Conservation (phyloP, 2,797 vertebrate species). For the Myotis myotis region DNA sequence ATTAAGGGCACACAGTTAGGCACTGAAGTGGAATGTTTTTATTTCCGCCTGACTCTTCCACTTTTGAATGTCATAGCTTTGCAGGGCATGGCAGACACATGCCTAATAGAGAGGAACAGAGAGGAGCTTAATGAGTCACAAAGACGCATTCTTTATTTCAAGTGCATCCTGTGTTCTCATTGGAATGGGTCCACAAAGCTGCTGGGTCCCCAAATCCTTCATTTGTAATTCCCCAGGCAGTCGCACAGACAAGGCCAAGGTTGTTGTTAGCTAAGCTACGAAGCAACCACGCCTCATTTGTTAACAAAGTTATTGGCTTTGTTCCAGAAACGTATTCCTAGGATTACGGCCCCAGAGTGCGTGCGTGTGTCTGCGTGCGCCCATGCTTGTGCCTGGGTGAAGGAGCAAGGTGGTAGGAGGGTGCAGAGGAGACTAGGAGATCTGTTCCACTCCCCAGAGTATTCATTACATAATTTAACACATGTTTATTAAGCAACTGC, state of each 20-base stretch:
- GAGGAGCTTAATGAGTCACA: slow-evolving; percentile 60
- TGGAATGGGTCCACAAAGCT: slow-evolving; percentile 41
- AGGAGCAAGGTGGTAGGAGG: not conserved
- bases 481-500: not conserved
- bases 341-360: not conserved
- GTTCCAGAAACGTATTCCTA: not conserved
- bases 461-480: not conserved
- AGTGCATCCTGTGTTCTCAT: slow-evolving; percentile 40
- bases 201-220: slow-evolving; percentile 36
- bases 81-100: slow-evolving; percentile 55
- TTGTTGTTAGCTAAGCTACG: not conserved
- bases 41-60: slow-evolving; percentile 30
- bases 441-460: not conserved
- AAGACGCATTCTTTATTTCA: slow-evolving; percentile 67
- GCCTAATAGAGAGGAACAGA: slow-evolving; percentile 58
- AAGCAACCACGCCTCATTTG: not conserved
- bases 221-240: slow-evolving; percentile 19
- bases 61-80: slow-evolving; percentile 54
- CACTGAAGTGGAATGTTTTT: slow-evolving; percentile 47
- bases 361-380: not conserved
- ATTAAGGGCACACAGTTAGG: slow-evolving; percentile 58
- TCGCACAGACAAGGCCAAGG: slow-evolving; percentile 21
- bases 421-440: not conserved
- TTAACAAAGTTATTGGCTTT: not conserved
- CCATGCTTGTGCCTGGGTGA: not conserved